phyloP scores from a whole-genome alignment of 2,888 invertebrate species.

The Rhyacophila evoluta region DNA sequence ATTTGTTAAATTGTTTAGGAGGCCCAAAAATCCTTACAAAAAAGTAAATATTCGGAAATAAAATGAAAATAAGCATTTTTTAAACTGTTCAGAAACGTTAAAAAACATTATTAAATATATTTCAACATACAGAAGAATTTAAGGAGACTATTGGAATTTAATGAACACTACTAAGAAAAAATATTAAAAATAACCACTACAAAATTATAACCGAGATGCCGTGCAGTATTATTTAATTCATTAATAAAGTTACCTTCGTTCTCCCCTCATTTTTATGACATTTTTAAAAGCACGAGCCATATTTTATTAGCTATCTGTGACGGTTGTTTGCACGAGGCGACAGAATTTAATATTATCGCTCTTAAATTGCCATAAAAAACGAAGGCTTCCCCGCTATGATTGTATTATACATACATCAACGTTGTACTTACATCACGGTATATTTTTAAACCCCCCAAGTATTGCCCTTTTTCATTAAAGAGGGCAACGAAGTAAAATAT shows the following conservation, averaged over 20 bases:
- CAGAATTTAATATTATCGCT: background rate
- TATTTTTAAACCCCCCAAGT: constrained; percentile 1
- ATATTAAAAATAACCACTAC: background rate
- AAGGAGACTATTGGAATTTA: too few species aligned
- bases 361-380: constrained; percentile 11
- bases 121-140: too few species aligned
- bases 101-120: too few species aligned
- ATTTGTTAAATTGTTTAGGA: too few species aligned
- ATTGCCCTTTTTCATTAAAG: constrained; percentile 27
- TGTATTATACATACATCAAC: background rate
- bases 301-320: background rate
- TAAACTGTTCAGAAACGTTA: too few species aligned
- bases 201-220: background rate
- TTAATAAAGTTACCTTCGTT: background rate
- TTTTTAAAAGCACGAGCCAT: background rate
- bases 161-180: too few species aligned
- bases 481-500: constrained; percentile 1
- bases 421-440: background rate
- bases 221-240: background rate
- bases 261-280: background rate
- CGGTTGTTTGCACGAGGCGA: constrained; percentile 14
- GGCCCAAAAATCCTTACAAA: too few species aligned
- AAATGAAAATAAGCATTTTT: too few species aligned
- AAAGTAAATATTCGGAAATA: too few species aligned
- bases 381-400: background rate